Conservation (phyloP, 2,888 invertebrate genomes). For the Protophormia terraenovae region DNA sequence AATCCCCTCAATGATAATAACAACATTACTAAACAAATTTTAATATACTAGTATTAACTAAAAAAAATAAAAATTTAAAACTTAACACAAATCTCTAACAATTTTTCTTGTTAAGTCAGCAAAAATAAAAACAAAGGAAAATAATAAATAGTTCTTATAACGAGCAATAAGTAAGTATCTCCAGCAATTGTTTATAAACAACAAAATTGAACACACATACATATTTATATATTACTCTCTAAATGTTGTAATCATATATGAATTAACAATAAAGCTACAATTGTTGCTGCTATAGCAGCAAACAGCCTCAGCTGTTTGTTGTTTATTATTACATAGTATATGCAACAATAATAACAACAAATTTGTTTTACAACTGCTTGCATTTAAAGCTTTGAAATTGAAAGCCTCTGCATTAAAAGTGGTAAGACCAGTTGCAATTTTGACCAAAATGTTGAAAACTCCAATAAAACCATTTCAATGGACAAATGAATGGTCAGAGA, state of each 20-base stretch:
- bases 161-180: background rate
- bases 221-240: background rate
- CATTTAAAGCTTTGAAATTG: constrained; percentile 27
- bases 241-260: constrained; percentile 48
- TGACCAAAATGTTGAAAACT: constrained; percentile 33
- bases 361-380: constrained; percentile 26
- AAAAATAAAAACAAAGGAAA: constrained; percentile 28
- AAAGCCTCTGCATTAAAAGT: constrained; percentile 31
- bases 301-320: constrained; percentile 25
- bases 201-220: background rate
- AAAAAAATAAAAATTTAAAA: background rate
- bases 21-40: constrained; percentile 24
- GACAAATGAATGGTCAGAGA: background rate
- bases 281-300: background rate
- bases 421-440: constrained; percentile 61
- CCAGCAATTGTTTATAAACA: constrained; percentile 12
- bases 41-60: background rate
- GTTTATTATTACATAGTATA: constrained; percentile 20
- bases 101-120: constrained; percentile 57
- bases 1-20: constrained; percentile 8
- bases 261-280: no score
- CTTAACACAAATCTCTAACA: constrained; percentile 7
- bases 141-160: constrained; percentile 50
- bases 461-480: constrained; percentile 15
- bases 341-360: constrained; percentile 10